phyloP scores from a whole-genome alignment of 1,140 invertebrate species.

The Penaeus indicus region DNA sequence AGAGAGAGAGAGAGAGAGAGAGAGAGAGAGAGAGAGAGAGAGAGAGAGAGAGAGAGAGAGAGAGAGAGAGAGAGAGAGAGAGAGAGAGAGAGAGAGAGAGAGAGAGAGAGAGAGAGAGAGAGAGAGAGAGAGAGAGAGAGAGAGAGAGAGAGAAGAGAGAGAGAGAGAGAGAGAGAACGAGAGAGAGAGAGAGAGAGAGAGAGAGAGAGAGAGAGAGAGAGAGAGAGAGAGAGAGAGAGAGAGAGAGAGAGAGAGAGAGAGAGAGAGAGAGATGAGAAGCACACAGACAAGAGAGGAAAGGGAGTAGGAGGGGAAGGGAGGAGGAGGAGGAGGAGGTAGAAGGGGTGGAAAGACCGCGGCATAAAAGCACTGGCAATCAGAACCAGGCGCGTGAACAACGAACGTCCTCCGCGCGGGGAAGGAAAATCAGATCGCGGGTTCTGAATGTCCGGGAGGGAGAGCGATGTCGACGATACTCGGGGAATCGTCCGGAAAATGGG shows the following conservation, averaged over 20 bases:
- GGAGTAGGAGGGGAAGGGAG: background rate
- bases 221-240: background rate
- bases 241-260: background rate
- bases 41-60: background rate
- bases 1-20: background rate
- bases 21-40: background rate
- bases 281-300: background rate
- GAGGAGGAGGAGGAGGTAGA: too few species aligned
- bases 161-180: too few species aligned
- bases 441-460: constrained; percentile 1
- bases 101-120: background rate
- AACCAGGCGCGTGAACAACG: background rate
- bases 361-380: background rate
- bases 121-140: too few species aligned
- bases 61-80: constrained; percentile 21
- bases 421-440: background rate
- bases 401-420: background rate
- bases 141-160: too few species aligned
- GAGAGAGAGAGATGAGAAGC: background rate
- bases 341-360: background rate
- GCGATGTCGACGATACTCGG: constrained; percentile 49
- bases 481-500: constrained; percentile 55
- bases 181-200: too few species aligned
- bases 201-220: background rate
- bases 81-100: background rate